Base-by-base conservation (phyloP, 2,797 vertebrate genomes). In the Pangasius djambal region DNA sequence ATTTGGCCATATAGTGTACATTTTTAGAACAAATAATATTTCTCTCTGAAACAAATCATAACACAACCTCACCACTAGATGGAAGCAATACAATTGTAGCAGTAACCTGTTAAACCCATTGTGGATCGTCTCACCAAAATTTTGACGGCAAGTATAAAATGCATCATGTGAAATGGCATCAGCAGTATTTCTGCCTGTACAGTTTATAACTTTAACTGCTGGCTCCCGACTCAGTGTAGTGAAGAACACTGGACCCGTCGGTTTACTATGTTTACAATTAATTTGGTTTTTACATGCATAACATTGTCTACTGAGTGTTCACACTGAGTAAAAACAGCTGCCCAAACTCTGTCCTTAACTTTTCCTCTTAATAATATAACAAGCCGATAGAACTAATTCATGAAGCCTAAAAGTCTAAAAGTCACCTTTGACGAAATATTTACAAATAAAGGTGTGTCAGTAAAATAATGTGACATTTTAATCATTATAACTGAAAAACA, bases 41-140 rank as follows among this genome's bases (percentile, higher is more conserved):
- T 37, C 34, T 44, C 37, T 57, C 9, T 59, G 55, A 59, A 34
- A 59, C 9, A 82, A 83, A 44, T 28, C 22, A 65, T 63, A 6
- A n/a, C 81, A 65, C 40, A 85, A 59, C 65, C 70, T 85, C 50
- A 85, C 50, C 83, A 85, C 65, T 69, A 85, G 83, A 57, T 85
- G 83, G 83, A 34, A 28, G 65, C 50, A 70, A 55, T 55, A 37
- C 48, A 25, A 20, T 55, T 25, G 31, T 70, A 25, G 8, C 63
- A 69, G 28, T 50, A 69, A 84, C 44, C 61, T 31, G 28, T 67
- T 9, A 48, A 81, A 20, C 7, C 50, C 79, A 28, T 13, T 61
- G 79, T 25, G 16, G 15, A 20, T 83, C 37, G 0, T 63, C n/a
- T 78, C 50, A 4, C 28, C 50, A 50, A 52, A n/a, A 50, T 0